Evolutionary conservation across 2,888 invertebrate species (phyloP).

Genomic region (Cynaeus angustus): DNA sequence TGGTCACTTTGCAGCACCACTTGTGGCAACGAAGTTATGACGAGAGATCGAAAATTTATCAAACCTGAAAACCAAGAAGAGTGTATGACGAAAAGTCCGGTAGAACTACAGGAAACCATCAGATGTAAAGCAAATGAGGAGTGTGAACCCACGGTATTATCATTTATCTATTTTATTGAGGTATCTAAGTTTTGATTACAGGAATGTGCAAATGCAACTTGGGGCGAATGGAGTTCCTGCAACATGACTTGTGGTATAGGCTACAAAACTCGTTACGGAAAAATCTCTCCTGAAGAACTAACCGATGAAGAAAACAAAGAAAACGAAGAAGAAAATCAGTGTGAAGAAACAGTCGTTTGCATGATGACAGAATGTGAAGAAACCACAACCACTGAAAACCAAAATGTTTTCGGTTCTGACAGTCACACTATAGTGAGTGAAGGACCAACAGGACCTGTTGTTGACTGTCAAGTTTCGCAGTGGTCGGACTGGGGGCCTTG

Average conservation of each 20-base stretch:
- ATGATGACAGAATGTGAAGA: constrained; percentile 5
- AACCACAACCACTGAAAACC: neutral
- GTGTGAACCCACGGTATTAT: constrained; percentile 54
- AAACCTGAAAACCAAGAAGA: constrained; percentile 74
- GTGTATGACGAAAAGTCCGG: constrained; percentile 71
- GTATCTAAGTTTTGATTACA: constrained; percentile 22
- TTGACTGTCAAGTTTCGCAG: constrained; percentile 16
- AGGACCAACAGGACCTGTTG: constrained; percentile 29
- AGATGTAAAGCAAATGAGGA: constrained; percentile 67
- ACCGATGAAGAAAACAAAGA: constrained; percentile 58
- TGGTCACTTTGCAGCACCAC: constrained; percentile 84
- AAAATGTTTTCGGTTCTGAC: neutral
- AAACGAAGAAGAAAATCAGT: constrained; percentile 58
- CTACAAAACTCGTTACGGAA: constrained; percentile 74
- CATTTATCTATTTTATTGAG: neutral
- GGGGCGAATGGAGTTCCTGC: constrained; percentile 87
- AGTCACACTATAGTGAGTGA: constrained; percentile 8
- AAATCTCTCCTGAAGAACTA: constrained; percentile 45
- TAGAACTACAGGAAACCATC: constrained; percentile 67
- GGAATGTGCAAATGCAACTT: constrained; percentile 76
- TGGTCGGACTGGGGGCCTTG: constrained; percentile 54
- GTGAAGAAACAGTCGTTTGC: constrained; percentile 60
- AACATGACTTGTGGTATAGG: constrained; percentile 84
- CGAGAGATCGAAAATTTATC: constrained; percentile 78
- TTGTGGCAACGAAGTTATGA: constrained; percentile 78